A percentile compares a stretch with the other conserved stretches of the same genome.
Conservation (phyloP, 2,113 vertebrate species). For the Tinamus guttatus region DNA sequence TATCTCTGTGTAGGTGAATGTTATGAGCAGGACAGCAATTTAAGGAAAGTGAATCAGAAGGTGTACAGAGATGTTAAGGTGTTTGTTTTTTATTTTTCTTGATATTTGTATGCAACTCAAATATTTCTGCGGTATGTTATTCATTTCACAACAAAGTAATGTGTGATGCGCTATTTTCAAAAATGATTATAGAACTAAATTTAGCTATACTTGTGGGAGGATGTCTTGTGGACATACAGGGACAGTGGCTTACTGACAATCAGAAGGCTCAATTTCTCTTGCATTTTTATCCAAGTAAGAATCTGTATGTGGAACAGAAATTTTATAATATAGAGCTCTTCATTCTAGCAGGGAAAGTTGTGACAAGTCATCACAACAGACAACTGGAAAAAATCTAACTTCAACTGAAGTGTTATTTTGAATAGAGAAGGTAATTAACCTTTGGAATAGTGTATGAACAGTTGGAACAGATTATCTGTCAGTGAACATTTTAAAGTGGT, state of each 20-base stretch:
- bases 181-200: not conserved
- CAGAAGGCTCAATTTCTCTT: not conserved
- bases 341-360: not conserved
- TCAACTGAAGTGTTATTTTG: not conserved
- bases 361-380: not conserved
- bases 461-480: not conserved
- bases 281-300: conserved; percentile 3
- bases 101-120: not conserved
- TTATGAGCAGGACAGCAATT: not conserved
- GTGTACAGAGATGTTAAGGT: not conserved
- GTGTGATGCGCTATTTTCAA: not conserved
- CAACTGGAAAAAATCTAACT: not conserved
- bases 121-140: not conserved
- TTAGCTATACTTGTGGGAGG: not conserved
- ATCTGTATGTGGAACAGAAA: not conserved
- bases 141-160: not conserved
- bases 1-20: not conserved
- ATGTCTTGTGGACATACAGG: not conserved
- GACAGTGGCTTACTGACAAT: not conserved
- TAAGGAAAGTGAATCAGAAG: not conserved
- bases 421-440: not conserved
- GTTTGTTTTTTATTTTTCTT: not conserved
- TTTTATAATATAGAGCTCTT: not conserved
- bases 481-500: not conserved
- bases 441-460: not conserved